Evolutionary conservation across 1,140 invertebrate genomes (phyloP), one percentile per base, ranked within the genome.

Genomic region (Rhynchophorus ferrugineus): DNA sequence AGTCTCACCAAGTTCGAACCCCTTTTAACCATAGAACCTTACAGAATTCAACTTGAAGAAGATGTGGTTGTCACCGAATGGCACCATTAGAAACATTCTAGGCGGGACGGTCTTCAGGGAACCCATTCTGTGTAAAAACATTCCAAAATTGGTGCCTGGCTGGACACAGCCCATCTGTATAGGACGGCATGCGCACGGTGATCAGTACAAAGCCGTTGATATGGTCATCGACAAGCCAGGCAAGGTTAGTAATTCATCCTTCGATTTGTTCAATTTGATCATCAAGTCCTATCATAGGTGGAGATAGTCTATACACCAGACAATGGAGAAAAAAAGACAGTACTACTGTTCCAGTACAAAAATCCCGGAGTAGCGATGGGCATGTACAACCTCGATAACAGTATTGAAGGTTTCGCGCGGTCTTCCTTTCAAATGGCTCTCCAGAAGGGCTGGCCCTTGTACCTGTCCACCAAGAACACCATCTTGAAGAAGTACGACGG

Each of bases 61-160:
- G 68, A 94, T 94, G 91, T 94, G 90, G 90, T 76, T 84, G 11
- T 88, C 84, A 49, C 91, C 91, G 1, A 94, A 94, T 70, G 91
- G 91, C 13, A 93, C 91, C 0, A 91, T 94, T 60, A 76, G 91
- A 63, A 93, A 94, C 68, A 93, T 94, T 62, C 73, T 94, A 11
- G 90, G 90, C 3, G 90, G 90, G 1, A 93, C 89, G 0, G 89
- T 93, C 11, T 94, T 94, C 71, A 75, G 91, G 39, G 91, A 93
- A 67, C 89, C 91, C 5, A 94, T 94, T 61, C 70, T 95, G 19
- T 94, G 90, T 70, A 80, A 87, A 65, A 91, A 83, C 62, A 91
- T 95, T 68, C 91, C 91, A 1, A 79, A 87, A 16, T 69, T 94
- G 16, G 87, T 95, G 6, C 86, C 89, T 17, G 88, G 89, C 8